phyloP scores from a whole-genome alignment of 1,140 invertebrate genomes.

The Drosophila lacertosa region DNA sequence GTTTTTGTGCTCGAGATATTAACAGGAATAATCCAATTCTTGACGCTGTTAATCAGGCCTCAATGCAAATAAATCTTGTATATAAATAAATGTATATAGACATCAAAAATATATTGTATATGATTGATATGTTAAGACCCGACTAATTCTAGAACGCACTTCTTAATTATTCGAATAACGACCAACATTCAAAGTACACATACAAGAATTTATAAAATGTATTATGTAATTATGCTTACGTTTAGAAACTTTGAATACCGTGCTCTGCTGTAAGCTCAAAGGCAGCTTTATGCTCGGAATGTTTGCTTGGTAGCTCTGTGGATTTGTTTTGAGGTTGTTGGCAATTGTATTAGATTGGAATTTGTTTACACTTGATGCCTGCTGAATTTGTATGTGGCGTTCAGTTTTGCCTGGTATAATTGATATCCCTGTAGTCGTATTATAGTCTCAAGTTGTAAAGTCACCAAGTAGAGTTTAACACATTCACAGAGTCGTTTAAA shows the following conservation, averaged over 20 bases:
- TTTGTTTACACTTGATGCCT: not conserved
- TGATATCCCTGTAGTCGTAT: conserved; percentile 50
- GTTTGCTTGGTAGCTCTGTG: conserved; percentile 12
- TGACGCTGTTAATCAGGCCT: not conserved
- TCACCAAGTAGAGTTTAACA: conserved; percentile 2
- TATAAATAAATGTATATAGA: not conserved
- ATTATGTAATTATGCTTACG: conserved; percentile 57
- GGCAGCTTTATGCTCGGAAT: conserved; percentile 17
- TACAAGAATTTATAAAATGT: conserved; percentile 24
- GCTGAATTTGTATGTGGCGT: not conserved
- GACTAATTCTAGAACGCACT: not conserved
- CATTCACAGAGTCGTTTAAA: conserved; percentile 8
- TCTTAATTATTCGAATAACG: conserved; percentile 1
- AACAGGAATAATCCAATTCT: not conserved
- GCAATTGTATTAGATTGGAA: conserved; percentile 1
- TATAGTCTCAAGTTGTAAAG: conserved; percentile 20
- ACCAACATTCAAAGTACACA: conserved; percentile 8
- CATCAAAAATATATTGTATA: not conserved
- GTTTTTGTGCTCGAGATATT: not conserved
- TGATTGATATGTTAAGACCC: not conserved
- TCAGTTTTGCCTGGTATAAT: conserved; percentile 30
- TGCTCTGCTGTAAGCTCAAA: conserved; percentile 18
- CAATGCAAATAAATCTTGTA: not conserved
- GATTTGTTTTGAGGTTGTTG: conserved; percentile 11
- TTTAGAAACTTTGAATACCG: conserved; percentile 61